A percentile compares a stretch with the other conserved stretches of the same genome.
phyloP scores from a whole-genome alignment of 2,888 invertebrate species.

The Dorcus hopei region DNA sequence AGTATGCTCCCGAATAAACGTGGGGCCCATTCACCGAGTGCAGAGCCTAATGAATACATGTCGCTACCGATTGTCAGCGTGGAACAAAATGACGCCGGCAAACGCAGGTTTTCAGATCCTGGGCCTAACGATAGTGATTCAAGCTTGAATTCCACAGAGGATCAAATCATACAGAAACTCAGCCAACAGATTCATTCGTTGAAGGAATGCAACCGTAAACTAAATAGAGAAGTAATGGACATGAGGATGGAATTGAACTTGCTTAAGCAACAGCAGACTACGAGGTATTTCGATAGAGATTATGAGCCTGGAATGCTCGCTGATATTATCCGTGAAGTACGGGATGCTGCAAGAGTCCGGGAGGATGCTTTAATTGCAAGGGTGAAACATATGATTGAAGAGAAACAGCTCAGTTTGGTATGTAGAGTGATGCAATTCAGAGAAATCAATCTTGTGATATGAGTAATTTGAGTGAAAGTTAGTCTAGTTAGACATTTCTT shows the following conservation, averaged over 20 bases:
- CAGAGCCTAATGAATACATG: constrained; percentile 53
- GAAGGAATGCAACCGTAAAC: constrained; percentile 70
- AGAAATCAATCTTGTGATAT: neutral
- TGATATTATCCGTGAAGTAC: constrained; percentile 69
- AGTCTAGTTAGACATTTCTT: too few species aligned
- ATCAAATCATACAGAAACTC: constrained; percentile 60
- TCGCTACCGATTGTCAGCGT: constrained; percentile 72
- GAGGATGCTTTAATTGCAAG: constrained; percentile 68
- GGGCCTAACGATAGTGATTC: constrained; percentile 52
- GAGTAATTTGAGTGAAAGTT: too few species aligned
- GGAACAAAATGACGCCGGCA: constrained; percentile 55
- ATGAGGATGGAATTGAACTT: constrained; percentile 61
- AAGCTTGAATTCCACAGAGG: constrained; percentile 57
- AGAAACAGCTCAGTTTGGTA: constrained; percentile 52
- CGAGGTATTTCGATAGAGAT: constrained; percentile 43
- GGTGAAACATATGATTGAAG: constrained; percentile 59
- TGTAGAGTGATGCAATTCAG: constrained; percentile 21
- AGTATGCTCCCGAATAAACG: constrained; percentile 9
- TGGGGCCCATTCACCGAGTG: constrained; percentile 15
- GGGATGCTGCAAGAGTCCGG: constrained; percentile 68
- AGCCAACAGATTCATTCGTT: constrained; percentile 71
- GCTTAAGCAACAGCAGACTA: constrained; percentile 41
- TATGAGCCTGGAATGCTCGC: constrained; percentile 73
- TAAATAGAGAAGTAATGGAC: constrained; percentile 72
- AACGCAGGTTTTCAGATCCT: constrained; percentile 66